A percentile compares a stretch with the other conserved stretches of the same genome.
phyloP scores from a whole-genome alignment of 1,140 invertebrate species.

The Plectrocnemia conspersa region DNA sequence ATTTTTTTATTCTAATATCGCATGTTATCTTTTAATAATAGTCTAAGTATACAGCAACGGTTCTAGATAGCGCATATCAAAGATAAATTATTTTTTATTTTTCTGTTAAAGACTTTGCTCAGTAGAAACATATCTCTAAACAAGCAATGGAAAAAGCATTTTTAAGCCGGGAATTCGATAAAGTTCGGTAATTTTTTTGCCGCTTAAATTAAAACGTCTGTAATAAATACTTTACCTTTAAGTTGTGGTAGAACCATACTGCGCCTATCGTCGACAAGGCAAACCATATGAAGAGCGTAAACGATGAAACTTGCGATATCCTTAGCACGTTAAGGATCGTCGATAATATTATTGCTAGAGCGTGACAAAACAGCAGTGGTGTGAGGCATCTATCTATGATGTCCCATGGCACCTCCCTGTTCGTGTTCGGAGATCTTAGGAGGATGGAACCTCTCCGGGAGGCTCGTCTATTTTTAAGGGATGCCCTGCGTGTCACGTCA shows the following conservation, averaged over 20 bases:
- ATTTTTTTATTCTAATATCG: too few species aligned
- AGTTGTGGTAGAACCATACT: conserved; percentile 74
- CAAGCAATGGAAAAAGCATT: too few species aligned
- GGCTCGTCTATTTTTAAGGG: conserved; percentile 47
- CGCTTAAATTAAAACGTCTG: neutral
- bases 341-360: conserved; percentile 66
- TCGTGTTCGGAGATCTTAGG: conserved; percentile 38
- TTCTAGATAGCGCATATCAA: too few species aligned
- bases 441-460: conserved; percentile 47
- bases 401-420: conserved; percentile 67
- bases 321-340: conserved; percentile 64
- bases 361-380: conserved; percentile 72
- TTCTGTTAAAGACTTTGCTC: too few species aligned
- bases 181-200: too few species aligned
- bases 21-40: too few species aligned
- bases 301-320: conserved; percentile 68
- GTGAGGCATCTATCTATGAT: conserved; percentile 71
- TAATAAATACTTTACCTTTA: conserved; percentile 65
- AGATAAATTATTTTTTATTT: too few species aligned
- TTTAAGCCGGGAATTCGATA: too few species aligned
- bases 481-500: conserved; percentile 49
- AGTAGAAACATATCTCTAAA: too few species aligned
- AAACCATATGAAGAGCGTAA: conserved; percentile 70
- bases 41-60: too few species aligned
- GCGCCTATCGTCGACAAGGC: conserved; percentile 63